phyloP scores from a whole-genome alignment of 2,113 vertebrate genomes.

The Ceyx margarethae region DNA sequence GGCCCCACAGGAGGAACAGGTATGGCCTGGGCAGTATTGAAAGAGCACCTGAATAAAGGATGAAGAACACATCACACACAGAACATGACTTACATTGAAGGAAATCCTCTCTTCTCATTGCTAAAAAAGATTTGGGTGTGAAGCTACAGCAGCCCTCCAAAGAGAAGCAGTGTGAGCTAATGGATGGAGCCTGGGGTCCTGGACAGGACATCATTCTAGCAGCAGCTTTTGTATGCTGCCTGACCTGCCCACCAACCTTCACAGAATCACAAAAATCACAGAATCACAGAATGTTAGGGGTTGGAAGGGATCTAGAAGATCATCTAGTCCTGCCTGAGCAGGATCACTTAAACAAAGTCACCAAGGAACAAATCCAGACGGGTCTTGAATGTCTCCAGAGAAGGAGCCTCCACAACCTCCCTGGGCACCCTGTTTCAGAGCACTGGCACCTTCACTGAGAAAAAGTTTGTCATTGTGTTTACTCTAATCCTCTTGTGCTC shows the following conservation, averaged over 20 bases:
- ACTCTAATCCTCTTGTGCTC: too few species aligned
- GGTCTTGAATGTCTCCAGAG: too few species aligned
- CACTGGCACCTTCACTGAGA: too few species aligned
- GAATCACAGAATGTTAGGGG: too few species aligned
- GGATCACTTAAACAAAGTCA: too few species aligned
- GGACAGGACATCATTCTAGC: background rate
- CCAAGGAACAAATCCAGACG: too few species aligned
- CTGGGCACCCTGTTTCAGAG: too few species aligned
- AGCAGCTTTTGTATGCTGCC: background rate
- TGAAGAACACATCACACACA: background rate
- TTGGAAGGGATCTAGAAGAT: too few species aligned
- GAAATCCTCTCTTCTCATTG: background rate
- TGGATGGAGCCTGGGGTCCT: background rate
- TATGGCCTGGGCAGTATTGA: background rate
- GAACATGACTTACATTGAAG: background rate
- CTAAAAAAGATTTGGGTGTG: background rate
- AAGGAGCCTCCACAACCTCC: too few species aligned
- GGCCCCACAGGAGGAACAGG: background rate
- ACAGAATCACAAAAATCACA: too few species aligned
- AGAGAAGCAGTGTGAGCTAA: background rate
- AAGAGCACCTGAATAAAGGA: background rate
- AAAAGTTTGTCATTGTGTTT: too few species aligned
- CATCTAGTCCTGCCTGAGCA: too few species aligned
- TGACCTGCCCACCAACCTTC: background rate
- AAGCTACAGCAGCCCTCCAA: background rate